Conservation (phyloP, 53 echinoderm and acorn worm genomes). For the Paelopatides confundens region DNA sequence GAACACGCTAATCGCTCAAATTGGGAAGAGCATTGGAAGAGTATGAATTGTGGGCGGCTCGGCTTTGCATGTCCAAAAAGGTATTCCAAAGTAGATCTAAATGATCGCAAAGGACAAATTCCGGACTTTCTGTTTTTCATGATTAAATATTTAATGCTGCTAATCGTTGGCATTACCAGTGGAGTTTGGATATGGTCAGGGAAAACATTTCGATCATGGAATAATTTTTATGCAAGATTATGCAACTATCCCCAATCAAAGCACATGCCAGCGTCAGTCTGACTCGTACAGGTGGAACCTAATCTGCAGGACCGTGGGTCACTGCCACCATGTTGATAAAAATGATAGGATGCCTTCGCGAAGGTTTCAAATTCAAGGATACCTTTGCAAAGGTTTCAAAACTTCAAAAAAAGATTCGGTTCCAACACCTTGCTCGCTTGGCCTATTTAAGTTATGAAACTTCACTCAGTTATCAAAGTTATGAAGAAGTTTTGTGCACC, state of each 20-base stretch:
- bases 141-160: conserved; percentile 98
- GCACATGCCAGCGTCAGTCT: conserved; percentile 75
- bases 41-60: conserved; percentile 61
- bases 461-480: too few species aligned
- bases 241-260: conserved; percentile 74
- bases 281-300: conserved; percentile 38
- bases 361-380: too few species aligned
- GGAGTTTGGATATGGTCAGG: conserved; percentile 99
- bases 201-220: conserved; percentile 95
- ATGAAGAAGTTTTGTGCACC: too few species aligned
- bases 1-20: conserved; percentile 83
- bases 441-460: too few species aligned
- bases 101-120: conserved; percentile 3
- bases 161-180: conserved; percentile 97
- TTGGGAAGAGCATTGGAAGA: conserved; percentile 81
- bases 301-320: not conserved
- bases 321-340: too few species aligned
- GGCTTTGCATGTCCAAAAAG: conserved; percentile 71
- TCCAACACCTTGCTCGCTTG: not conserved
- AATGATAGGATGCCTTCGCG: too few species aligned
- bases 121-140: conserved; percentile 99
- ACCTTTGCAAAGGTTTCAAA: too few species aligned
- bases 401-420: not conserved
- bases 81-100: not conserved
- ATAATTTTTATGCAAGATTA: conserved; percentile 86